Evolutionary conservation across 2,113 vertebrate genomes (phyloP), one percentile per base, ranked within the genome.

Genomic region (Salvelinus alpinus): DNA sequence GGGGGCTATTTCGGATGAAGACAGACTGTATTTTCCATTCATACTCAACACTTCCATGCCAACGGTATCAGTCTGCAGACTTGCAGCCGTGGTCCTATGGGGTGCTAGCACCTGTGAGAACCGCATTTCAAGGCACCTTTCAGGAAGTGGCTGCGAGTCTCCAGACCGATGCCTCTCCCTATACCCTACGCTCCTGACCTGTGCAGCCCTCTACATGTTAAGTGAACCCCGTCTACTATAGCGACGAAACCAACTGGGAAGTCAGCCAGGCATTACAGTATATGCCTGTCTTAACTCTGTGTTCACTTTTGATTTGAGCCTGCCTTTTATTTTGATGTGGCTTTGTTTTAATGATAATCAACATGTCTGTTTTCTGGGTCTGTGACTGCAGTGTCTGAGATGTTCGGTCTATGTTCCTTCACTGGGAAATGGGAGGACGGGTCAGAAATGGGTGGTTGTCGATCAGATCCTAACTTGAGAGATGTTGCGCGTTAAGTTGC

Each of bases 241-340:
- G 64, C 64, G 12, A n/a, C 48, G 68, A 24, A 44, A 47, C 68
- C 4, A 11, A 69, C 20, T 38, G 7, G 64, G 59, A 18, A 29
- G 60, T 22, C 8, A 11, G 9, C 44, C 14, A 24, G 31, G 69
- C 9, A 11, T 76, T n/a, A 47, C 64, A 3, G 51, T 54, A 44
- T 44, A 54, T 54, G 51, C 64, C 74, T 18, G 51, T 54, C 51
- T 11, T 24, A 48, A 59, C 66, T 66, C 65, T 34, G 34, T 76
- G 57, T 75, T 73, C 54, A 13, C 65, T 74, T 66, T 64, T 16
- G 22, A 51, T 74, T 74, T 65, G 4, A 24, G 80, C 71, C 34
- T 74, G 72, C 38, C 60, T 73, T 22, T 34, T 65, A n/a, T 51
- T 72, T 11, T 48, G 24, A 70, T 73, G 22, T 74, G 31, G 18